Percentiles rank a stretch among this genome's conserved stretches.
phyloP scores from a whole-genome alignment of 2,888 invertebrate species.

The Tipula confusa region DNA sequence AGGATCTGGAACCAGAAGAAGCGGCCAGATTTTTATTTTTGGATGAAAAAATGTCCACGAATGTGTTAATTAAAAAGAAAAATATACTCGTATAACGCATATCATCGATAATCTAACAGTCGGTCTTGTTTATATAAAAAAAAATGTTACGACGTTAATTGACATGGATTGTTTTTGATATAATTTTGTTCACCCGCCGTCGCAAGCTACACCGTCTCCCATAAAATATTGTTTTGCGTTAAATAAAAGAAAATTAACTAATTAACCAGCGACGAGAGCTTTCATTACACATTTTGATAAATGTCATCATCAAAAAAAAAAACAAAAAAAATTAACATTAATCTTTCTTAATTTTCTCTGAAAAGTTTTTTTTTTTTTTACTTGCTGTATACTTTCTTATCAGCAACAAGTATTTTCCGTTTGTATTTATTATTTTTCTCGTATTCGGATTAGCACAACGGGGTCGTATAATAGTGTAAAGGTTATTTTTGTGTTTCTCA shows the following conservation, averaged over 20 bases:
- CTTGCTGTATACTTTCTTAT: not conserved
- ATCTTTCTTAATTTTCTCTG: not conserved
- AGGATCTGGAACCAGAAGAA: too few relatives aligned
- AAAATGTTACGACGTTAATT: not conserved
- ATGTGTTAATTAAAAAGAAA: too few relatives aligned
- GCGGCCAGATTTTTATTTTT: too few relatives aligned
- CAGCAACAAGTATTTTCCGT: constrained; percentile 13
- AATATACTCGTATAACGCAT: too few relatives aligned
- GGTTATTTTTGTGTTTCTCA: not conserved
- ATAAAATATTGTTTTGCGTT: not conserved
- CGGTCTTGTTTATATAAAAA: too few relatives aligned
- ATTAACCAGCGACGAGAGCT: constrained; percentile 7
- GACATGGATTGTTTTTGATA: not conserved
- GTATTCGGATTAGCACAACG: not conserved
- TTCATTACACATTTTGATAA: constrained; percentile 1
- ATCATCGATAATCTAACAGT: too few relatives aligned
- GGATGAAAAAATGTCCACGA: too few relatives aligned
- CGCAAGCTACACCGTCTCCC: not conserved
- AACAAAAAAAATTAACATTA: constrained; percentile 3
- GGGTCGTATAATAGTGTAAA: not conserved
- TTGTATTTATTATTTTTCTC: not conserved
- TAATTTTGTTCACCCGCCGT: not conserved
- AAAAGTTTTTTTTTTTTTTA: not conserved
- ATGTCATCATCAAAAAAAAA: not conserved
- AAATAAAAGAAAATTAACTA: constrained; percentile 14